Conservation (phyloP, 2,888 invertebrate genomes). For the Tryphoninae sp. region DNA sequence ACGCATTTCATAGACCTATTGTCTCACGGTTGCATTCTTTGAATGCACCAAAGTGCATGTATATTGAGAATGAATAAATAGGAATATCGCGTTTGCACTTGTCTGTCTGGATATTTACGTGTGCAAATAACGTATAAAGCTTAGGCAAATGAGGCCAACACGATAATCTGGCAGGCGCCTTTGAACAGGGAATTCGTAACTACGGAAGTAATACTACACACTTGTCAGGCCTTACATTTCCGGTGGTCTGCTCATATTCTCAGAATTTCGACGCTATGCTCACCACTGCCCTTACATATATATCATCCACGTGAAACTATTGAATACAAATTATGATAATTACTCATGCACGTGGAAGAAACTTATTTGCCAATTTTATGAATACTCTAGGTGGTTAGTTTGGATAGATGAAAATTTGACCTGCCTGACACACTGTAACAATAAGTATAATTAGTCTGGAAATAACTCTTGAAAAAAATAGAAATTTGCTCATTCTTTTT, state of each 20-base stretch:
- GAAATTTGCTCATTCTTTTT: no score
- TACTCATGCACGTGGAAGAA: no score
- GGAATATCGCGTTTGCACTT: not conserved
- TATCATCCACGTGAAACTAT: no score
- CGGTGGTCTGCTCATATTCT: not conserved
- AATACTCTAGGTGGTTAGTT: no score
- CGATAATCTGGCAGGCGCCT: conserved; percentile 46
- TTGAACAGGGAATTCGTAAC: conserved; percentile 25
- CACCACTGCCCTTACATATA: no score
- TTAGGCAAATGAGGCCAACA: conserved; percentile 44
- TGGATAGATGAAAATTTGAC: no score
- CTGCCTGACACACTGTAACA: no score
- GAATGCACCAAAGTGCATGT: not conserved
- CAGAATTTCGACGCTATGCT: no score
- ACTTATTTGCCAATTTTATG: no score
- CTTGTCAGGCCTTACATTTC: conserved; percentile 36
- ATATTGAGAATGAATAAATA: not conserved
- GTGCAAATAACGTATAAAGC: conserved; percentile 6
- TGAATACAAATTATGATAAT: no score
- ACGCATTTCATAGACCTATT: conserved; percentile 17
- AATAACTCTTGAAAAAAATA: no score
- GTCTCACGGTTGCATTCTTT: not conserved
- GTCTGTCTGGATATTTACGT: not conserved
- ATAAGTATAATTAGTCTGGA: no score
- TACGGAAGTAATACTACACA: conserved; percentile 49